Percentiles rank a stretch among this genome's conserved stretches.
phyloP scores from a whole-genome alignment of 2,797 vertebrate genomes.

The Spheniscus humboldti region DNA sequence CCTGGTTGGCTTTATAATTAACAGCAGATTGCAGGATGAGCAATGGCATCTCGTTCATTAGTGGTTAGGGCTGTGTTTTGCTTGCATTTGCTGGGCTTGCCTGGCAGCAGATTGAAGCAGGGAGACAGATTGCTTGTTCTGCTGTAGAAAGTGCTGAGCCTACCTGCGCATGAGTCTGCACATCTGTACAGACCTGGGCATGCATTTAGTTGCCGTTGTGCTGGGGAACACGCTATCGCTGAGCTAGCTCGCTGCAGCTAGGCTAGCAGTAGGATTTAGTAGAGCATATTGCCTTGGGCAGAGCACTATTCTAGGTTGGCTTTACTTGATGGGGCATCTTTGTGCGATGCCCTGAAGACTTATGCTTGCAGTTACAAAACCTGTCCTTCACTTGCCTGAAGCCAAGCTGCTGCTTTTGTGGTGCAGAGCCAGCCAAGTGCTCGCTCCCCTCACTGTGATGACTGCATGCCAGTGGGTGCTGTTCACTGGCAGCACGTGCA shows the following conservation, averaged over 20 bases:
- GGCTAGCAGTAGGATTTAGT: not conserved
- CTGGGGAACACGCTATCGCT: fast-evolving
- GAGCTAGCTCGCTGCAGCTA: not conserved
- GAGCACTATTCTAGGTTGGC: not conserved
- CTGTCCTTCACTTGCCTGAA: not conserved
- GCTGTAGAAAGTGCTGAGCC: not conserved
- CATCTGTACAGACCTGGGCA: fast-evolving
- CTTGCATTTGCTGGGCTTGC: not conserved
- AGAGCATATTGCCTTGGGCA: not conserved
- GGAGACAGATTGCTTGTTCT: not conserved
- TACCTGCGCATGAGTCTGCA: not conserved
- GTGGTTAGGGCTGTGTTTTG: not conserved
- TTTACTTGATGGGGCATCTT: not conserved
- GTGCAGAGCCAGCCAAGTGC: not conserved
- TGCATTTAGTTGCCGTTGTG: fast-evolving
- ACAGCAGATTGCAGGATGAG: not conserved
- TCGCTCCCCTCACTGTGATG: fast-evolving
- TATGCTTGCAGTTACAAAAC: not conserved
- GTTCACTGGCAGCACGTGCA: fast-evolving
- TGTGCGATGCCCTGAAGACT: not conserved
- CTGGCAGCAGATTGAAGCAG: not conserved
- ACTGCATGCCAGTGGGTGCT: not conserved
- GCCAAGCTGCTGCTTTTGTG: not conserved
- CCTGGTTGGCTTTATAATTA: not conserved
- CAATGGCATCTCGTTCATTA: not conserved